Percentiles rank a stretch among this genome's conserved stretches.
These are phyloP conservation scores for Iselma pallidipennis DNA, from an alignment of 2,888 invertebrate genomes.

Conservation along the genomic window DNA sequence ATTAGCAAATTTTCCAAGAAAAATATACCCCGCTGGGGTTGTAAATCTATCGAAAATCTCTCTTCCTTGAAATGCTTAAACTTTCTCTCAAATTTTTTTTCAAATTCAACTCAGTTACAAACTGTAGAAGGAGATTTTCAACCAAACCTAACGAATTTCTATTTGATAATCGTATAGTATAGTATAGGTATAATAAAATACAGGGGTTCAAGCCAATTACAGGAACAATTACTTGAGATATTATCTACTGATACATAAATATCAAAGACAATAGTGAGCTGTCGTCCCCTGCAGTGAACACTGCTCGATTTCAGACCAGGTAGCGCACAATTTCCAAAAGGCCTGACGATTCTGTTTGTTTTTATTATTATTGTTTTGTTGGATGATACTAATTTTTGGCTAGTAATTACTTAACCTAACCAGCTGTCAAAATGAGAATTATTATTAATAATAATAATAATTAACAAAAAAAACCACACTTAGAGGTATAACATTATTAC, in stretches of 20 bases:
- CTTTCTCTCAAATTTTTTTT: neutral
- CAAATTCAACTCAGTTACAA: no score
- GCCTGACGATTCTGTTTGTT: slow-evolving; percentile 15
- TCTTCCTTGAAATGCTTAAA: neutral
- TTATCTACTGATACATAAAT: slow-evolving; percentile 53
- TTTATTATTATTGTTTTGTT: slow-evolving; percentile 1
- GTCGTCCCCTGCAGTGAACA: slow-evolving; percentile 24
- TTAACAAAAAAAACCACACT: neutral
- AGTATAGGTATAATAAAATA: slow-evolving; percentile 2
- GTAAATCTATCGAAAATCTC: neutral
- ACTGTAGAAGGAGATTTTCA: no score
- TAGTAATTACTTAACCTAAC: neutral
- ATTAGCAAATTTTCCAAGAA: no score
- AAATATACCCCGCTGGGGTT: neutral
- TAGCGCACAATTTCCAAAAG: slow-evolving; percentile 18
- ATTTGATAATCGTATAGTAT: slow-evolving; percentile 12
- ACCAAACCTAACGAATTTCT: no score
- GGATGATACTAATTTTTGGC: neutral
- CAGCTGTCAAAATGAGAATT: neutral
- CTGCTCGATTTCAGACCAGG: slow-evolving; percentile 14
- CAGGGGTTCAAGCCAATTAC: slow-evolving; percentile 49
- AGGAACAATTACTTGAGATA: slow-evolving; percentile 53
- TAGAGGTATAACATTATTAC: no score
- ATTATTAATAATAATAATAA: neutral
- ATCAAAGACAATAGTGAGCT: slow-evolving; percentile 46